phyloP scores from a whole-genome alignment of 2,888 invertebrate species.

The Spodoptera littoralis region DNA sequence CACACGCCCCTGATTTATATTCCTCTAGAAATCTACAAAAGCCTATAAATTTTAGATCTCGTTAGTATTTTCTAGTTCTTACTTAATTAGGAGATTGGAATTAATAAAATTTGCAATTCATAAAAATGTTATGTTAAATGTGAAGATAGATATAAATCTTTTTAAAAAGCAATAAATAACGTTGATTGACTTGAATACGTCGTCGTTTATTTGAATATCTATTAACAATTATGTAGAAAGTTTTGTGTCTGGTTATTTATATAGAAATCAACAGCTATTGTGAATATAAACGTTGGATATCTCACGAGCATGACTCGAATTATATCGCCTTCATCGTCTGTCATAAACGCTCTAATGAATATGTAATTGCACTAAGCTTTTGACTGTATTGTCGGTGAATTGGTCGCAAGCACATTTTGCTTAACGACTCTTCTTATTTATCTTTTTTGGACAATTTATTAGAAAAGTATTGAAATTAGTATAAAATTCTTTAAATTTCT shows the following conservation, averaged over 20 bases:
- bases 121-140: conserved; percentile 5
- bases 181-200: conserved; percentile 44
- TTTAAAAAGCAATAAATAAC: conserved; percentile 37
- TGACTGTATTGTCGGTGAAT: no score
- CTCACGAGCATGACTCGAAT: conserved; percentile 22
- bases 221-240: conserved; percentile 44
- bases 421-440: no score
- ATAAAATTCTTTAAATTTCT: no score
- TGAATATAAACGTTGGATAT: conserved; percentile 17
- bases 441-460: no score
- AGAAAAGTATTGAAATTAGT: no score
- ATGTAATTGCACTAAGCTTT: no score
- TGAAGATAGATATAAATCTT: conserved; percentile 29
- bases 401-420: no score
- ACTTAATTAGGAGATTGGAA: conserved; percentile 31
- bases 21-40: conserved; percentile 26
- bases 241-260: conserved; percentile 21
- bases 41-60: conserved; percentile 34
- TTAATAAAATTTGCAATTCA: conserved; percentile 40
- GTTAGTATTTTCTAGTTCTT: conserved; percentile 43
- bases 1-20: conserved; percentile 1
- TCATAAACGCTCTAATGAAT: neutral
- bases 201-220: conserved; percentile 44
- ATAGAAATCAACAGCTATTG: conserved; percentile 47
- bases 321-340: conserved; percentile 7